These are phyloP conservation scores for Malurus splendens DNA, from an alignment of 2,797 vertebrate genomes.

Conservation along the genomic window DNA sequence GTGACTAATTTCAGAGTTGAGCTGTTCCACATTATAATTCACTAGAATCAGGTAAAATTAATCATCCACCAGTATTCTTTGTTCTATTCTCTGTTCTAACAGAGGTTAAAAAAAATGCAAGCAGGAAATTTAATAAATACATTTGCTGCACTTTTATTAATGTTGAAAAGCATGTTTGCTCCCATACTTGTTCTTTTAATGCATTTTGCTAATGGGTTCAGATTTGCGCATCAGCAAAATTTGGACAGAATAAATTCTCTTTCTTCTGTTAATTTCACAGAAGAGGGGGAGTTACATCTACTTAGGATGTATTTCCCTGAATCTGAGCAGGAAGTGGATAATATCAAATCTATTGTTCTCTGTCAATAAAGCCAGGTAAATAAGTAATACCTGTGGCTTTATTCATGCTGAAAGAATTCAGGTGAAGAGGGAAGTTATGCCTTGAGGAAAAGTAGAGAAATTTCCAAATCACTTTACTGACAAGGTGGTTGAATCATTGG, in stretches of 20 bases:
- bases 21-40: neutral
- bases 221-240: neutral
- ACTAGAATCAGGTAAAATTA: neutral
- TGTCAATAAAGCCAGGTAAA: slow-evolving; percentile 7
- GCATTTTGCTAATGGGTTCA: neutral
- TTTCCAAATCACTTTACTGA: neutral
- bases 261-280: neutral
- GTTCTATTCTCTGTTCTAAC: neutral
- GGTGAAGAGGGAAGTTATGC: neutral
- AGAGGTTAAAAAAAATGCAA: neutral
- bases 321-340: neutral
- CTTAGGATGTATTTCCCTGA: neutral
- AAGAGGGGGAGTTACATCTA: neutral
- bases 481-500: neutral
- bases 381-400: neutral
- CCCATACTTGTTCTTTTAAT: neutral
- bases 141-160: neutral
- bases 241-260: neutral
- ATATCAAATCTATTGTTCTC: neutral
- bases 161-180: neutral
- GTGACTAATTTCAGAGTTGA: neutral
- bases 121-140: neutral
- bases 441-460: neutral
- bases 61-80: neutral
- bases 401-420: slow-evolving; percentile 12